phyloP scores from a whole-genome alignment of 37 sponge, comb jelly and placozoan genomes.

The Chondrosia reniformis region DNA sequence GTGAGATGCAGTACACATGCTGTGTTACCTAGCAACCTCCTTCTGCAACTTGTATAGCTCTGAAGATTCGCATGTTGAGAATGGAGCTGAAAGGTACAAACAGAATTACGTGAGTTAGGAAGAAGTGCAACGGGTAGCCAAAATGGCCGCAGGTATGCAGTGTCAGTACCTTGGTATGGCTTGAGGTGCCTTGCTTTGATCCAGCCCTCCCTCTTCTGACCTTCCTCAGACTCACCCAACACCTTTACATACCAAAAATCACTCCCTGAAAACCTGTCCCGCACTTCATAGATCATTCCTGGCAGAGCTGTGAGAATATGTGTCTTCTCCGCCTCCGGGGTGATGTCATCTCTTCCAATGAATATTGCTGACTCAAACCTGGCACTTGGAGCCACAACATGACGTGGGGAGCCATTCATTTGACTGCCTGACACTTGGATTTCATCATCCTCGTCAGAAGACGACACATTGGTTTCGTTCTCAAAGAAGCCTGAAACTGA shows the following conservation, averaged over 20 bases:
- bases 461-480: neutral
- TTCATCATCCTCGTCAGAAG: conserved; percentile 13
- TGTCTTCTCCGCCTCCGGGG: neutral
- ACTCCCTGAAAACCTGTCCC: neutral
- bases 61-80: neutral
- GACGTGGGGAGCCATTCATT: neutral
- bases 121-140: neutral
- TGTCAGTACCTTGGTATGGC: neutral
- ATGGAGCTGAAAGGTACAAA: conserved; percentile 5
- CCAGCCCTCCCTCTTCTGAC: neutral
- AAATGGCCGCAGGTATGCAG: neutral
- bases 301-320: conserved; percentile 1
- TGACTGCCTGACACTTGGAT: neutral
- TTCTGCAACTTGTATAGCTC: conserved; percentile 7
- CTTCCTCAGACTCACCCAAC: neutral
- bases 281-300: neutral
- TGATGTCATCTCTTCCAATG: neutral
- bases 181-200: neutral
- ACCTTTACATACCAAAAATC: conserved; percentile 4
- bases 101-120: neutral
- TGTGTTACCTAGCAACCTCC: conserved; percentile 3
- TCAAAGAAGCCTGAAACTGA: neutral
- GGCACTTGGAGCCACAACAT: neutral
- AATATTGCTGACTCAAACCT: neutral
- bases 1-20: too few species aligned